Conservation (phyloP, 2,888 invertebrate species). For the Artemia sinica region DNA sequence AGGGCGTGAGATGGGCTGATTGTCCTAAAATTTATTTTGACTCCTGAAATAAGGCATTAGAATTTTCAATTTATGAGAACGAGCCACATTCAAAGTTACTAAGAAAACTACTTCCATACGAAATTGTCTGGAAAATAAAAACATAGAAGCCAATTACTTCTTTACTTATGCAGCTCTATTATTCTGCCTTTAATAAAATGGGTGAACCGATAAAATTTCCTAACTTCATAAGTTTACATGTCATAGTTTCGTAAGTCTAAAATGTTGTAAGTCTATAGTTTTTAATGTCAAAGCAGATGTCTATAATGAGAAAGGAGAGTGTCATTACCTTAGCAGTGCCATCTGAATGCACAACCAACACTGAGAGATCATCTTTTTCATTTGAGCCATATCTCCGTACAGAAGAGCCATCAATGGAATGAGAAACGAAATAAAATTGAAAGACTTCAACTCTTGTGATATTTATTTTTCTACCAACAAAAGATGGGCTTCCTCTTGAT, state of each 20-base stretch:
- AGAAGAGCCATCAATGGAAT: too few relatives aligned
- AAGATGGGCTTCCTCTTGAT: neutral
- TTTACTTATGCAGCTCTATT: neutral
- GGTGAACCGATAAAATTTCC: neutral
- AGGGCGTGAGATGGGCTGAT: too few relatives aligned
- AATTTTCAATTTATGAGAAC: too few relatives aligned
- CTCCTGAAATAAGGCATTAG: too few relatives aligned
- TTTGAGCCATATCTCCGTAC: too few relatives aligned
- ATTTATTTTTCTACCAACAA: neutral
- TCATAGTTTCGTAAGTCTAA: too few relatives aligned
- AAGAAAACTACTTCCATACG: too few relatives aligned
- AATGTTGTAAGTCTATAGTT: too few relatives aligned
- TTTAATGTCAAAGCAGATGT: neutral
- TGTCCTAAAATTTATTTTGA: too few relatives aligned
- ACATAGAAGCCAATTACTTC: neutral
- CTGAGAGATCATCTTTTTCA: neutral
- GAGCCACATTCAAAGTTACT: too few relatives aligned
- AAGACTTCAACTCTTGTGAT: neutral
- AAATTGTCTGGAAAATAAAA: too few relatives aligned
- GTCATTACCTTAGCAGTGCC: neutral
- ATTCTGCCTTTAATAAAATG: neutral
- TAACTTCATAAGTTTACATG: too few relatives aligned
- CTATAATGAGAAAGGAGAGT: neutral
- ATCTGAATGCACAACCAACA: conserved; percentile 8
- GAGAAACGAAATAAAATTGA: neutral